Evolutionary conservation across 2,888 invertebrate genomes (phyloP), one percentile per base, ranked within the genome.

Genomic region (Hemistola chrysoprasaria): DNA sequence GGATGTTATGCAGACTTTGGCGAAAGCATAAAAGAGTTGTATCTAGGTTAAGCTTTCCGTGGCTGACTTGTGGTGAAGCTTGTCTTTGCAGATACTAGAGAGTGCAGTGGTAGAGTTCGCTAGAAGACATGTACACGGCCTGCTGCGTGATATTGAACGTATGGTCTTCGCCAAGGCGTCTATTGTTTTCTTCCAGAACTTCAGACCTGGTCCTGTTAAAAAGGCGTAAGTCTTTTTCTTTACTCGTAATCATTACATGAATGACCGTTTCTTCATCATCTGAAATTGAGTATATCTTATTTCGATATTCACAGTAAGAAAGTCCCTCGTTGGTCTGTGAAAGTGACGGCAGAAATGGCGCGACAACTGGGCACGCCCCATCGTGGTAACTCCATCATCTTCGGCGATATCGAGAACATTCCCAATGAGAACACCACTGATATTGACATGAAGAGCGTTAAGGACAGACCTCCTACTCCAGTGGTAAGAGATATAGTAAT

Each of bases 381-480:
- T 0, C 52, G 58, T 1, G 46, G 33, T 1, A 46, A 50, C 1
- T 38, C 67, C 1, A 72, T 86, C 1, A 53, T 45, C 0, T 86
- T 87, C 29, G 87, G 85, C 0, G 75, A 78, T 0, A 57, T 73
- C 22, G 51, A 37, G 6, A 60, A 69, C n/a, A 76, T 77, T 2
- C 34, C 69, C 0, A 34, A 63, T 0, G 75, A 76, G 0, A 53
- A 53, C 0, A 49, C 52, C 8, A 57, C 65, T 0, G 81, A 78
- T 0, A 1, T 53, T 0, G 81, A 82, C 1, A 55, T 82, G 66
- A 86, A 84, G 61, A 78, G 78, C 32, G 54, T 61, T 3, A 78
- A 48, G 33, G 70, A 78, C 16, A 65, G 87, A 31, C 72, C 76
- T 0, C 85, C 87, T 0, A 87, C 87, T 0, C 87, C 87, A 45